Evolutionary conservation across 1,140 invertebrate genomes (phyloP).

Genomic region (Conus ventricosus): DNA sequence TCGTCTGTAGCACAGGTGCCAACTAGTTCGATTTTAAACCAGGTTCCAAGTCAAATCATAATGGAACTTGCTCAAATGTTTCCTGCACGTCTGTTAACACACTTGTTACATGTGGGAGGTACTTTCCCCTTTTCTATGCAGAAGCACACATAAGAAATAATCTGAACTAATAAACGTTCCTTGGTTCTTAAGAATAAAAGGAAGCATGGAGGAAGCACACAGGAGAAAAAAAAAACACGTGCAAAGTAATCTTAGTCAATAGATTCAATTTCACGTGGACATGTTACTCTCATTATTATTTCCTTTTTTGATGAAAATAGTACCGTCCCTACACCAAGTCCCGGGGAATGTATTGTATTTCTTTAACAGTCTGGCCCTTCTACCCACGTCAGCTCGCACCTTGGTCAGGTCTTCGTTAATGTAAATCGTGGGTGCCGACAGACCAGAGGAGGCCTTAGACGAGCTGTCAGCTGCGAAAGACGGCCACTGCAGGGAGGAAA

Average conservation of each 20-base stretch:
- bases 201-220: too few species aligned
- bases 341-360: neutral
- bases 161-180: too few species aligned
- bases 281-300: neutral
- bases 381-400: neutral
- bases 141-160: too few species aligned
- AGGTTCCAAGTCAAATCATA: too few species aligned
- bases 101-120: too few species aligned
- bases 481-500: neutral
- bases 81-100: too few species aligned
- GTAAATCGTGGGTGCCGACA: neutral
- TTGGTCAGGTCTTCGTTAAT: constrained; percentile 20
- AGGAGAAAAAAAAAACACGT: neutral
- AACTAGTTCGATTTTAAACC: too few species aligned
- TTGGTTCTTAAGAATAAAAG: too few species aligned
- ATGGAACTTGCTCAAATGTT: too few species aligned
- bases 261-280: neutral
- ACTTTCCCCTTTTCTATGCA: too few species aligned
- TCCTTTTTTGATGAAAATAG: constrained; percentile 6
- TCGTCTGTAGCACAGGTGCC: too few species aligned
- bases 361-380: neutral
- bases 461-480: neutral
- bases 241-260: neutral
- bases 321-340: neutral
- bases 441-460: neutral